Conservation (phyloP, 2,797 vertebrate species). For the Arctocebus calabarensis region DNA sequence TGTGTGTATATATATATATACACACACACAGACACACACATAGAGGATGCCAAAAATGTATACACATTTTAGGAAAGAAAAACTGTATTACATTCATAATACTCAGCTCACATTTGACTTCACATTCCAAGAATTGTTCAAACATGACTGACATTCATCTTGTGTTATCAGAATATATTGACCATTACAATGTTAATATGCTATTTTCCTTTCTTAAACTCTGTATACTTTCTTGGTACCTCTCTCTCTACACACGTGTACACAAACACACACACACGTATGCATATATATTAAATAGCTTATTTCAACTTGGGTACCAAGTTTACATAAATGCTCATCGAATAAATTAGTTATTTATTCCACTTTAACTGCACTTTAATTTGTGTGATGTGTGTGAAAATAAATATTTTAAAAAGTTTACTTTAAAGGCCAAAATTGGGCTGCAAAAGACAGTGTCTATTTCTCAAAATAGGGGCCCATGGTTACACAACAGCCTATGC, state of each 20-base stretch:
- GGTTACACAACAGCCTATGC: background rate
- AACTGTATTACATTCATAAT: no score
- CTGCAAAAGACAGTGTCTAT: background rate
- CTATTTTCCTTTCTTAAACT: no score
- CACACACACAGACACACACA: background rate
- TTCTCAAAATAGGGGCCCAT: background rate
- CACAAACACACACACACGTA: background rate
- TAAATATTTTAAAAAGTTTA: slow-evolving; percentile 31
- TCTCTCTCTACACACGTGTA: background rate
- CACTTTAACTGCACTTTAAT: background rate
- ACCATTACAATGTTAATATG: no score
- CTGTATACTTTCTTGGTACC: no score
- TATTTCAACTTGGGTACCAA: slow-evolving; percentile 12
- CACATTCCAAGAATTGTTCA: no score
- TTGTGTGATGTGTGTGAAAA: background rate
- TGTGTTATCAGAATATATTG: background rate
- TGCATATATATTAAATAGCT: background rate
- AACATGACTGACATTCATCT: no score
- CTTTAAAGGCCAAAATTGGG: background rate
- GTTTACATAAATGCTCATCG: background rate
- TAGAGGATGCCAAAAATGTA: no score
- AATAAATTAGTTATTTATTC: background rate
- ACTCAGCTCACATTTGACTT: no score
- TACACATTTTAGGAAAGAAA: no score
- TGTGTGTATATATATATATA: background rate